These are phyloP conservation scores for Megastigmus dorsalis DNA, from an alignment of 2,888 invertebrate genomes.

Conservation along the genomic window DNA sequence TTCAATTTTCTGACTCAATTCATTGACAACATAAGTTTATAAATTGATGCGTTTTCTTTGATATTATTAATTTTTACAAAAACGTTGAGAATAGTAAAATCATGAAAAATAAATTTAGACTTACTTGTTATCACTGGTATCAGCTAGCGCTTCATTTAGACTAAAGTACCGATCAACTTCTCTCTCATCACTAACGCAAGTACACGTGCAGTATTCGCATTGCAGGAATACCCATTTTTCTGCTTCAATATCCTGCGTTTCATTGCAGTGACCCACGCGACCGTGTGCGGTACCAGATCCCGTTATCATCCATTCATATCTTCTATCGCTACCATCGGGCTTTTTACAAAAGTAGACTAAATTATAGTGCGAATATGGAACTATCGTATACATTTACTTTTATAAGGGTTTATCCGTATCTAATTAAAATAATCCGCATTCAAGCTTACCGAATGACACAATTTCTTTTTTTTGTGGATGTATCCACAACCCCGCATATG, in stretches of 20 bases:
- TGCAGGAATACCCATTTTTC: accelerated
- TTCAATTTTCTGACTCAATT: too few species aligned
- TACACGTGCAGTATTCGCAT: conserved; percentile 5
- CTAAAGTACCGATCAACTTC: background rate
- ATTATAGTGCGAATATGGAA: too few species aligned
- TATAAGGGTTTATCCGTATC: too few species aligned
- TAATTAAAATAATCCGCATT: background rate
- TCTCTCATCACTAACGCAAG: background rate
- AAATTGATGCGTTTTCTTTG: too few species aligned
- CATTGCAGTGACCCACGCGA: conserved; percentile 67
- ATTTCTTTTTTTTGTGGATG: conserved; percentile 80
- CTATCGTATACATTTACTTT: too few species aligned
- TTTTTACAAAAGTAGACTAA: background rate
- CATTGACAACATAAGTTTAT: too few species aligned
- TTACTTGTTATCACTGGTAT: conserved; percentile 21
- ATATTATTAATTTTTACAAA: background rate
- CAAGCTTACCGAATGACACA: conserved; percentile 84
- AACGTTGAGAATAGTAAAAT: conserved; percentile 60
- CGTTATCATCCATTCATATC: conserved; percentile 90
- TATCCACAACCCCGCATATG: background rate
- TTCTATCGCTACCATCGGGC: conserved; percentile 75
- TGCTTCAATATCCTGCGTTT: conserved; percentile 15
- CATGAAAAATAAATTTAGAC: too few species aligned
- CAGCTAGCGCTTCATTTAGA: background rate
- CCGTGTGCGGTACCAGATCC: conserved; percentile 85